Base-by-base conservation (phyloP, 2,113 vertebrate species). In the Calypte anna region DNA sequence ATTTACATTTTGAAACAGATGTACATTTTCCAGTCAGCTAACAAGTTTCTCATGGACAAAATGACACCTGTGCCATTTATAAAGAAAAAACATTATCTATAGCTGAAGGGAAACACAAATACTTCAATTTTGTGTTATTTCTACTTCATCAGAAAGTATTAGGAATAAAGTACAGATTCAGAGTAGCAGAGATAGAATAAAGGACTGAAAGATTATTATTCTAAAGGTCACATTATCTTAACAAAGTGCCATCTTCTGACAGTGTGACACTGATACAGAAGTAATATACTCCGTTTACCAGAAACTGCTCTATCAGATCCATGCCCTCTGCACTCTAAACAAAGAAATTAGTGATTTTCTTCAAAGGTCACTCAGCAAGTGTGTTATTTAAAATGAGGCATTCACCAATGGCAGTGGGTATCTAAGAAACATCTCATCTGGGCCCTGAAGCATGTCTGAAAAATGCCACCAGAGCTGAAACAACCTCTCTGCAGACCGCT, bases 151-250 rank as follows among this genome's bases (percentile, higher is more conserved):
- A 7, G 86, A 96, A 92, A 96, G 55, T 74, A 91, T 80, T 85
- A 92, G 89, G 93, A 97, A 97, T 95, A 94, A 94, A 96, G 64
- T 2, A 94, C 77, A 96, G 93, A 96, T 78, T 91, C 95, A 70
- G 40, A 18, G 61, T 78, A 96, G 73, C 82, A 91, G 90, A 94
- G 90, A 93, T 38, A 93, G 36, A 95, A 94, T 58, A 93, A 97
- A 97, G 97, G 83, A 91, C 86, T 94, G 85, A 91, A 93, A 91
- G 95, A 97, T 93, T 53, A 97, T 97, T 94, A 93, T 95, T 97
- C 85, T 97, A 98, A 98, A 98, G 98, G 97, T 98, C 98, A 98
- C 95, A 97, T 98, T 98, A 98, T 96, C 97, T 97, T 98, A 98
- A 98, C 97, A 95, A 98, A 98, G 97, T 97, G 95, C 86, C 94